phyloP scores from a whole-genome alignment of 37 sponge, comb jelly and placozoan species.

The Axinella damicornis region DNA sequence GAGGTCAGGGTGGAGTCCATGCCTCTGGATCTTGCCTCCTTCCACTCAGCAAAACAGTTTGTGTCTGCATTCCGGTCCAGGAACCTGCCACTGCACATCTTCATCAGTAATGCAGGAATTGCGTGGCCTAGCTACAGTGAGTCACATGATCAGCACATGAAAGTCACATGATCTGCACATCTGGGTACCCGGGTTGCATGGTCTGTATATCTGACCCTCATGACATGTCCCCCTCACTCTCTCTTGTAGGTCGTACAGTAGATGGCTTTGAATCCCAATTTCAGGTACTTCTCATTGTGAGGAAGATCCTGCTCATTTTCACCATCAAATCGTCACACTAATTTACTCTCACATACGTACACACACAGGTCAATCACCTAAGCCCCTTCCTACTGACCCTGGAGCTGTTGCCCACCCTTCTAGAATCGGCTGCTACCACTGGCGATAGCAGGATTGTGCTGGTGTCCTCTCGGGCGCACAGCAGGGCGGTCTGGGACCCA shows the following conservation, averaged over 20 bases:
- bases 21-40: constrained; percentile 57
- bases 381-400: constrained; percentile 58
- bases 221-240: no score
- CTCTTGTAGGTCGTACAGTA: constrained; percentile 23
- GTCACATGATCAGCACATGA: no score
- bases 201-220: no score
- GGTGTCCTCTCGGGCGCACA: constrained; percentile 52
- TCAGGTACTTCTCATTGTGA: constrained; percentile 64
- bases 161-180: no score
- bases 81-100: constrained; percentile 63
- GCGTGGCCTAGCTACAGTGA: no score
- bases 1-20: constrained; percentile 62
- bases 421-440: constrained; percentile 1
- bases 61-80: constrained; percentile 47
- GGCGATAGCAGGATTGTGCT: constrained; percentile 50
- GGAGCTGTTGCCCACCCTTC: constrained; percentile 53
- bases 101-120: constrained; percentile 78
- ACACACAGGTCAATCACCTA: constrained; percentile 56
- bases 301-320: no score
- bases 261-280: constrained; percentile 43
- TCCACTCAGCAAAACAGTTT: constrained; percentile 57
- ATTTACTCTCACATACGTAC: neutral
- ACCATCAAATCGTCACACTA: no score
- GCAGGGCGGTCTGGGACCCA: constrained; percentile 17
- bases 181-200: no score